These are phyloP conservation scores for Drosophila azteca DNA, from an alignment of 1,140 invertebrate species.

Conservation along the genomic window DNA sequence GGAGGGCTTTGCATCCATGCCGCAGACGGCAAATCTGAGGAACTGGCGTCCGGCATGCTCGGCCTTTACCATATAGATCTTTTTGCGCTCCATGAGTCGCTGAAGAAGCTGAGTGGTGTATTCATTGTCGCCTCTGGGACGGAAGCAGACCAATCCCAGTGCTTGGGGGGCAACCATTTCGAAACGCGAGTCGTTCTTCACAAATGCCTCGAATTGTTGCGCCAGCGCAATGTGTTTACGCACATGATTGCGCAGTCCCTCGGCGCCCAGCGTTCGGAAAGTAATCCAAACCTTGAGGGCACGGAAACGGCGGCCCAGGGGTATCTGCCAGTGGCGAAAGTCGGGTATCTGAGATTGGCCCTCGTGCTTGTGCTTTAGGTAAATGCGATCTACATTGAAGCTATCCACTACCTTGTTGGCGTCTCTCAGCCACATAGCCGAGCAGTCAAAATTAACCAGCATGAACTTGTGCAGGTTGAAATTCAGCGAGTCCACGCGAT, in stretches of 20 bases:
- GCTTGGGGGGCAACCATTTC: conserved; percentile 89
- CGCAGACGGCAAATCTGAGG: conserved; percentile 93
- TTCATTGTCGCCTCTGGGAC: conserved; percentile 90
- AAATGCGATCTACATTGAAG: conserved; percentile 97
- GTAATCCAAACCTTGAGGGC: conserved; percentile 98
- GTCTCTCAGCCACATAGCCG: conserved; percentile 94
- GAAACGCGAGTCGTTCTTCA: conserved; percentile 90
- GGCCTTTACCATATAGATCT: conserved; percentile 93
- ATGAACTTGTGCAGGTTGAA: conserved; percentile 97
- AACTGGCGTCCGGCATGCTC: conserved; percentile 88
- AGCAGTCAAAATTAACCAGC: conserved; percentile 96
- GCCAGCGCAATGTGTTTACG: conserved; percentile 90
- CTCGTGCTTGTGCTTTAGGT: conserved; percentile 89
- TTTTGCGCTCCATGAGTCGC: conserved; percentile 89
- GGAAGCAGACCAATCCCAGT: conserved; percentile 95
- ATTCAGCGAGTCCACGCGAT: conserved; percentile 94
- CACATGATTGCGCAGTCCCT: conserved; percentile 91
- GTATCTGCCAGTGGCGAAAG: conserved; percentile 98
- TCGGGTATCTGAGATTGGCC: conserved; percentile 90
- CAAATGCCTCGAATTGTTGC: conserved; percentile 89
- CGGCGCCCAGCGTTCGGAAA: conserved; percentile 91
- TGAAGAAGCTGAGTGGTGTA: conserved; percentile 90
- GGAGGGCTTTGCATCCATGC: conserved; percentile 87
- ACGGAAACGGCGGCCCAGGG: conserved; percentile 96
- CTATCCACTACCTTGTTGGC: conserved; percentile 91